Base-by-base conservation (phyloP, 2,888 invertebrate species). In the Monopis laevigella region DNA sequence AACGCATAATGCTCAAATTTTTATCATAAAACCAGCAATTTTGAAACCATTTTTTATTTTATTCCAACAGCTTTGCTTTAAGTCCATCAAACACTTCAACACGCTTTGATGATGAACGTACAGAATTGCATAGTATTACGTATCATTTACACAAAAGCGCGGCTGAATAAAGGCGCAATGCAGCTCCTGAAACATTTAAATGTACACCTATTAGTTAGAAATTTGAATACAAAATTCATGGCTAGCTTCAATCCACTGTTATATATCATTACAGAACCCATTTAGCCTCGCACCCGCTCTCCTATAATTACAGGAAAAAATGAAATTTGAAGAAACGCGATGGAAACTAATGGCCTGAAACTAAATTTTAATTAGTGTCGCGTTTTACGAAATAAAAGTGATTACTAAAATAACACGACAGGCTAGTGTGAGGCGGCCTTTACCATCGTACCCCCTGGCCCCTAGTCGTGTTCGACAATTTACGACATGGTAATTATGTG, bases 361-460 rank as follows among this genome's bases (percentile, higher is more conserved):
- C 80, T 78, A 81, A 80, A 81, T 78, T 81, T 82, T 82, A 81
- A 82, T 81, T 82, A 82, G 74, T 80, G 75, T 75, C 78, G 77
- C 75, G 74, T 77, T 78, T 68, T 72, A 77, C 62, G 62, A 60
- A 78, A 75, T 75, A 71, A 72, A 74, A 77, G 74, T 80, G 75
- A 80, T 80, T 80, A 80, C 67, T 67, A 64, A 68, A 74, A 67
- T 73, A 77, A 78, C 72, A 67, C 75, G 75, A 73, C 72, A 73
- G 65, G 66, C 56, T 56, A 58, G 61, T 62, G 62, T 58, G 56
- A 55, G 56, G 56, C 51, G 53, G 51, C 50, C 46, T 51, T 47
- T 49, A 48, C 51, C 45, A 29, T 51, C 55, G 53, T 49, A 53
- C 51, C 51, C 48, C 50, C 49, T 51, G 51, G 58, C 62, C 60